Evolutionary conservation across 2,888 invertebrate species (phyloP).

Genomic region (Bibio marci): DNA sequence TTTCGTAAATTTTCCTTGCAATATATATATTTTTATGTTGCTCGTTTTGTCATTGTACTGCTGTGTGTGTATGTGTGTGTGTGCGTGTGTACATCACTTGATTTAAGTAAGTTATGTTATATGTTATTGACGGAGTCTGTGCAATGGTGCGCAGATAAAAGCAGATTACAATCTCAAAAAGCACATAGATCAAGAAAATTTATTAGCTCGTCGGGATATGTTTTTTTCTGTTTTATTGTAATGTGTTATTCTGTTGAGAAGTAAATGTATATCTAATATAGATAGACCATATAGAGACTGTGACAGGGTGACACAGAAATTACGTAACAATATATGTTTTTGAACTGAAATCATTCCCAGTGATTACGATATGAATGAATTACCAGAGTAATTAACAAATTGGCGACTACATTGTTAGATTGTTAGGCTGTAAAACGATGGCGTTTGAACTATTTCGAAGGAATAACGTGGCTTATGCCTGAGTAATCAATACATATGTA

Average conservation of each 20-base stretch:
- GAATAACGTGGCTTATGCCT: too few species aligned
- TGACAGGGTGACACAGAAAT: background rate
- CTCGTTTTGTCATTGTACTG: background rate
- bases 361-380: too few species aligned
- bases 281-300: background rate
- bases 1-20: too few species aligned
- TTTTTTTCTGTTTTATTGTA: constrained; percentile 2
- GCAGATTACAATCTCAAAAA: constrained; percentile 5
- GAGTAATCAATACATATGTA: too few species aligned
- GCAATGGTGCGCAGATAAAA: constrained; percentile 6
- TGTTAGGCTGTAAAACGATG: too few species aligned
- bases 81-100: background rate
- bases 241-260: background rate
- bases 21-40: background rate
- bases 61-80: background rate
- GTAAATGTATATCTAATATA: background rate
- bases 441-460: too few species aligned
- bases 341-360: too few species aligned
- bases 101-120: constrained; percentile 4
- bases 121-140: constrained; percentile 1
- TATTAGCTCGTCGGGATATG: constrained; percentile 7
- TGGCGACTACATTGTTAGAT: too few species aligned
- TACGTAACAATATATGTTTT: too few species aligned
- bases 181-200: constrained; percentile 7
- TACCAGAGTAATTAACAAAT: too few species aligned